These are phyloP conservation scores for Schlechtendalia chinensis DNA, from an alignment of 1,140 invertebrate species.

Conservation along the genomic window DNA sequence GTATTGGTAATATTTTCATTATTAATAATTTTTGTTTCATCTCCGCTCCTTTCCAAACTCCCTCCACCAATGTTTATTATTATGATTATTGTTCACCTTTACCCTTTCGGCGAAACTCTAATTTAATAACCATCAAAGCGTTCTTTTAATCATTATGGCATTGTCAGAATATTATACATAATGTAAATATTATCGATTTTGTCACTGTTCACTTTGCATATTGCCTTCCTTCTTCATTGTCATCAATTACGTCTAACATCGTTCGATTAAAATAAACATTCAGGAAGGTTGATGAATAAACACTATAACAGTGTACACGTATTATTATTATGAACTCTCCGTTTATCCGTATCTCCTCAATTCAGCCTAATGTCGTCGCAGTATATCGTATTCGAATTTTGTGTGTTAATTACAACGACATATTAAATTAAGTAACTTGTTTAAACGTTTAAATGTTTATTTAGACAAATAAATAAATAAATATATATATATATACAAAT, in stretches of 20 bases:
- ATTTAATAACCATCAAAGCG: not conserved
- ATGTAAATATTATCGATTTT: slow-evolving; percentile 14
- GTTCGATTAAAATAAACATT: slow-evolving; percentile 25
- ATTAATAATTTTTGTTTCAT: not conserved
- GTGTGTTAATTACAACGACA: not conserved
- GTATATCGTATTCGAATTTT: not conserved
- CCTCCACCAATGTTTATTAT: not conserved
- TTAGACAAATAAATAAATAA: too few relatives aligned
- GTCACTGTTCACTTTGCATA: not conserved
- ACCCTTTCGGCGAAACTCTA: not conserved
- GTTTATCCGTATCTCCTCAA: too few relatives aligned
- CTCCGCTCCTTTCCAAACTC: too few relatives aligned
- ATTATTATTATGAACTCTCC: too few relatives aligned
- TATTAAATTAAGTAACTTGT: not conserved
- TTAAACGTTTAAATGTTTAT: too few relatives aligned
- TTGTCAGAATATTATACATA: not conserved
- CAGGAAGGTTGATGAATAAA: not conserved
- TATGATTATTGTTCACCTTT: not conserved
- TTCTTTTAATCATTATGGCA: not conserved
- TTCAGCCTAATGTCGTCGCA: not conserved
- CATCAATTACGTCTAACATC: slow-evolving; percentile 3
- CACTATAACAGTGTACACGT: not conserved
- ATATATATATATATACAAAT: too few relatives aligned
- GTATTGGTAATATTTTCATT: not conserved
- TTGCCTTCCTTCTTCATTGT: not conserved